Percentiles rank a stretch among this genome's conserved stretches.
These are phyloP conservation scores for Tyria jacobaeae DNA, from an alignment of 2,888 invertebrate species.

Conservation along the genomic window DNA sequence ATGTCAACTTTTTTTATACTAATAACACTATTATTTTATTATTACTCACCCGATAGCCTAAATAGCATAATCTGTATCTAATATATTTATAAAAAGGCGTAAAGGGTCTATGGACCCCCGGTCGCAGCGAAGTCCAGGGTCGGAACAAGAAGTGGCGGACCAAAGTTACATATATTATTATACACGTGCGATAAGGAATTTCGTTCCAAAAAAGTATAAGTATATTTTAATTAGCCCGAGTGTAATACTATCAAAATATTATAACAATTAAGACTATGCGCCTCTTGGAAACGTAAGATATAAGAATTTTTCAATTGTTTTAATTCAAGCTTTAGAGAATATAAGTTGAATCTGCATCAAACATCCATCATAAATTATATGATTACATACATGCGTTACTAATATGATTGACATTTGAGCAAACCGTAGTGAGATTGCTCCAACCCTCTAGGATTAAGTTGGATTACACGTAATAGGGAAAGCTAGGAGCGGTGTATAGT, in stretches of 20 bases:
- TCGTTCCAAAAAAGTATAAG: neutral
- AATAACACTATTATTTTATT: too few relatives aligned
- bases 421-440: constrained; percentile 7
- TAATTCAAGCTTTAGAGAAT: neutral
- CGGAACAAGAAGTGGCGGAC: too few relatives aligned
- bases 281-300: neutral
- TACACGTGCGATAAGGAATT: too few relatives aligned
- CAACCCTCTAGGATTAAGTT: constrained; percentile 19
- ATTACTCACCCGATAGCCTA: too few relatives aligned
- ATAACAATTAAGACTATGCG: neutral
- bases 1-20: too few relatives aligned
- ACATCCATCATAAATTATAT: neutral
- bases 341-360: neutral
- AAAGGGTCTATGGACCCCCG: too few relatives aligned
- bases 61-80: neutral
- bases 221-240: neutral
- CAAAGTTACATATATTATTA: too few relatives aligned
- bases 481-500: neutral
- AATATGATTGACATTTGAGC: constrained; percentile 14
- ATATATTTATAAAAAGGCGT: neutral
- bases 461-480: constrained; percentile 11
- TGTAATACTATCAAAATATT: too few relatives aligned
- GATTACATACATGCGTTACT: neutral
- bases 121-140: too few relatives aligned
- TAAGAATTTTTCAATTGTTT: neutral